These are phyloP conservation scores for Percina caprodes DNA, from an alignment of 2,113 vertebrate species.

Conservation along the genomic window DNA sequence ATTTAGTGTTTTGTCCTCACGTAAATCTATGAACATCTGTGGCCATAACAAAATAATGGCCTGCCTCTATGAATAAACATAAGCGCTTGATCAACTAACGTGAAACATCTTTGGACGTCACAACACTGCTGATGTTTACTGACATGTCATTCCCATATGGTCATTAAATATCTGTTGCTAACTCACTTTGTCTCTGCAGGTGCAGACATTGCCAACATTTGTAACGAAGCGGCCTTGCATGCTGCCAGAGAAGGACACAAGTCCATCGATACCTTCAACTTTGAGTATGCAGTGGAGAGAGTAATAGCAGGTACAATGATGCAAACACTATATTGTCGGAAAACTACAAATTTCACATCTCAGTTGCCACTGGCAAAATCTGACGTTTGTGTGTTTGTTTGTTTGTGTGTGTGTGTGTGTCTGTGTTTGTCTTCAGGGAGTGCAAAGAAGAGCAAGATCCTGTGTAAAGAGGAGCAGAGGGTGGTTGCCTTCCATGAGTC, in stretches of 20 bases:
- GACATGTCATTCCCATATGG: not conserved
- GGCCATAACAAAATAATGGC: not conserved
- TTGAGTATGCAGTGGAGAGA: constrained; percentile 96
- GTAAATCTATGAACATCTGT: constrained; percentile 4
- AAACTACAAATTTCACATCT: not conserved
- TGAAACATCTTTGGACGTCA: not conserved
- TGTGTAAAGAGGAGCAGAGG: constrained; percentile 94
- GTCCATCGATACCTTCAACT: constrained; percentile 92
- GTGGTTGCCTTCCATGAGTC: constrained; percentile 96
- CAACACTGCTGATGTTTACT: not conserved
- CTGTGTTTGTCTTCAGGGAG: constrained; percentile 87
- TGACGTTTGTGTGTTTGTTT: constrained; percentile 21
- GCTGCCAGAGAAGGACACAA: constrained; percentile 94
- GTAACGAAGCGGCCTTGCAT: constrained; percentile 96
- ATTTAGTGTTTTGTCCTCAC: not conserved
- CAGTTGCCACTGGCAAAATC: not conserved
- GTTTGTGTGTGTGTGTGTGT: constrained; percentile 19
- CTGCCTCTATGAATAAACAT: not conserved
- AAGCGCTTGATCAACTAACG: not conserved
- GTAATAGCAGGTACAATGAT: constrained; percentile 90
- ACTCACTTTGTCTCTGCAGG: constrained; percentile 79
- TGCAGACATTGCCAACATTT: constrained; percentile 98
- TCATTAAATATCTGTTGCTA: not conserved
- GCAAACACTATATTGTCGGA: not conserved
- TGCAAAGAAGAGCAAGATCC: constrained; percentile 93